Base-by-base conservation (phyloP, 1,140 invertebrate species). In the Megalonaias nervosa region DNA sequence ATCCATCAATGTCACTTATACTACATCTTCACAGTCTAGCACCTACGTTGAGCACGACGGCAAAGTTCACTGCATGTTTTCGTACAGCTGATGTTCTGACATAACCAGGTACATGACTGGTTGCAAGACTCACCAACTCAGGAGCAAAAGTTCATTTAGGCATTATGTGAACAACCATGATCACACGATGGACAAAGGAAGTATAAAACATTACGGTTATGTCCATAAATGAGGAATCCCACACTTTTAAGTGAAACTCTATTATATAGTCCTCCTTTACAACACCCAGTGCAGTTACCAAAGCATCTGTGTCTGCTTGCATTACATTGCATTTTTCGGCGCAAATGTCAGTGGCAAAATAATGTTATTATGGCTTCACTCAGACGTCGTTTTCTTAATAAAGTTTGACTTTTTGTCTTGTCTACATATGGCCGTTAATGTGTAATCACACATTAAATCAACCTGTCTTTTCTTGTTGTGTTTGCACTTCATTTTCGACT, bases 161-260 rank as follows among this genome's bases (percentile, higher is more conserved):
- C 88, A 26, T 81, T 88, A 77, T 91, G 90, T 9, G 48, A 61
- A 86, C 94, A 95, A 68, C 85, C 88, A 69, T 93, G 92, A 67
- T 90, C 82, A 83, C 94, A 95, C 12, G 94, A 94, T 59, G 92
- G 92, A 79, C 94, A 95, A 13, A 67, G 57, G n/a, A 57, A 66
- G 66, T 75, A 80, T 21, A 31, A 69, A 16, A 71, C 66, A 57
- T 74, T 74, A 70, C 88, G 89, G 17, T 71, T 67, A 78, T 90
- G 89, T 15, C 88, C 88, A 77, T 88, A 90, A 58, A 90, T 71
- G 14, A 89, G 75, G 55, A 75, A 78, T 72, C 80, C 71, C 23
- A 80, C 79, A 57, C 88, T 90, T 55, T 73, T 65, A 38, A 82
- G 17, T 5, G 26, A 17, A 79, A 90, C 90, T n/a, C 76, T 61